Evolutionary conservation across 2,797 vertebrate genomes (phyloP), one percentile per base, ranked within the genome.

Genomic region (Sebastes steindachneri): DNA sequence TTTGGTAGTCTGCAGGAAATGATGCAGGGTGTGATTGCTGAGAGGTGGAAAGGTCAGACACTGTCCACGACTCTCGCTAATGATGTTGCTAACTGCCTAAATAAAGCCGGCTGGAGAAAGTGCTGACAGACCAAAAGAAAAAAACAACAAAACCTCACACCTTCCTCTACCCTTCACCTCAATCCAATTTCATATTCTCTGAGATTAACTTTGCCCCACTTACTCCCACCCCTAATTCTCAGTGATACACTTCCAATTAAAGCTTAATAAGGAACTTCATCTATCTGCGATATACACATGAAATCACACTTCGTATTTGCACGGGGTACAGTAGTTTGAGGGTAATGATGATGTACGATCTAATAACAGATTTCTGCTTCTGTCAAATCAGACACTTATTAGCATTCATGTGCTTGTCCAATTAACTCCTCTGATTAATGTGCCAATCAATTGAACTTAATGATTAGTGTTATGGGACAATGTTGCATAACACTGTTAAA

Each of bases 371-470:
- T 87, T 90, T 89, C 78, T 87, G 75, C 83, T 67, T 89, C 88
- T 90, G 89, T 93, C 85, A 89, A 85, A 86, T 91, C 81, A 89
- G 73, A 87, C 84, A 82, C 89, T 86, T 89, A 92, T 93, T 93
- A 93, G 88, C 89, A 91, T 89, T 87, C 76, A 37, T 48, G 66
- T 78, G 70, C 86, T 62, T 63, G 80, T 92, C 89, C 87, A 93
- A 94, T 94, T 93, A 94, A 74, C 73, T 91, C 58, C 45, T 45
- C 85, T 91, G 90, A 93, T 93, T 90, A 88, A 92, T 88, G 82
- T 85, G 85, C 84, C 89, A 93, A 92, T 94, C 93, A 91, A 87
- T 88, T 82, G 68, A 86, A 92, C 82, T 79, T 88, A 91, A 93
- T 91, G 91, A 94, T 91, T 80, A 86, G 75, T 87, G 86, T 91